Evolutionary conservation across 2,888 invertebrate species (phyloP).

Genomic region (Archips xylosteana): DNA sequence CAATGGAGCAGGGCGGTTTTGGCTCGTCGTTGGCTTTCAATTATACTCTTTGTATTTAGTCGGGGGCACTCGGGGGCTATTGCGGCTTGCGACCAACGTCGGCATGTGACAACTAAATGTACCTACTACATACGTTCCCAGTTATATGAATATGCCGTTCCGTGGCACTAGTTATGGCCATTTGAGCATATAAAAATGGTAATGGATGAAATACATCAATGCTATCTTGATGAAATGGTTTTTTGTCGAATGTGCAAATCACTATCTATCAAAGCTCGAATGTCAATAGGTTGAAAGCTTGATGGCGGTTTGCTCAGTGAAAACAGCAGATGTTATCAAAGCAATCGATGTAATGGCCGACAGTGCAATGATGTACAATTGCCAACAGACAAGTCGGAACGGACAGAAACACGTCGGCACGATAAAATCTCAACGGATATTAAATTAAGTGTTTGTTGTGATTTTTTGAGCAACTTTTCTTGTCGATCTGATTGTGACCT

Average conservation of each 20-base stretch:
- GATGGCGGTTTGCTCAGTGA: slow-evolving; percentile 16
- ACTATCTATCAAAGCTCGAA: not conserved
- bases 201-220: no score
- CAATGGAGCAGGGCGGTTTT: not conserved
- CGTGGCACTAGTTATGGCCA: no score
- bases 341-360: slow-evolving; percentile 11
- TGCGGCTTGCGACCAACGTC: no score
- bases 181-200: no score
- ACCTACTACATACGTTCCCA: no score
- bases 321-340: slow-evolving; percentile 25
- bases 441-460: no score
- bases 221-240: no score
- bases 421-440: not conserved
- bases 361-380: not conserved
- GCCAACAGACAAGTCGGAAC: not conserved
- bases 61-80: no score
- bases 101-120: no score
- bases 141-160: no score
- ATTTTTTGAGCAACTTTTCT: not conserved
- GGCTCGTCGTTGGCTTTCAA: not conserved
- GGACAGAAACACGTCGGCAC: not conserved
- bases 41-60: not conserved
- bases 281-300: slow-evolving; percentile 14
- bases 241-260: not conserved
- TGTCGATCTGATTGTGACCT: not conserved